These are phyloP conservation scores for Calidris pugnax DNA, from an alignment of 2,113 vertebrate genomes.

Conservation along the genomic window DNA sequence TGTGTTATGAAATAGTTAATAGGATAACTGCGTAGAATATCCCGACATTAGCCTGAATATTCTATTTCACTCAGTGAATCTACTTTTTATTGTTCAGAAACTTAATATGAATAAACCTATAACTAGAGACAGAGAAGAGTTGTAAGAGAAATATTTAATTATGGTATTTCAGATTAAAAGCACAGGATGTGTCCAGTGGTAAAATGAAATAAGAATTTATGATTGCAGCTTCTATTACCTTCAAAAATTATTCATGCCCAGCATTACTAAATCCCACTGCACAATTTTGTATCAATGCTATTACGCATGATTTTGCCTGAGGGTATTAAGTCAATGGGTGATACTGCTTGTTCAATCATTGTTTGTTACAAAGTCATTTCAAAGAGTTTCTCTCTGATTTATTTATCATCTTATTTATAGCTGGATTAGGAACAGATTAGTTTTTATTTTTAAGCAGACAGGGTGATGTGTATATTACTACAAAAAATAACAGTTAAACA, in stretches of 20 bases:
- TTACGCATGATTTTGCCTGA: slow-evolving; percentile 48
- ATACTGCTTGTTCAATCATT: slow-evolving; percentile 57
- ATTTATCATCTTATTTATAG: slow-evolving; percentile 55
- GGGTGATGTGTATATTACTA: neutral
- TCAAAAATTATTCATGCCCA: slow-evolving; percentile 43
- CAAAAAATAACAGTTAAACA: slow-evolving; percentile 30
- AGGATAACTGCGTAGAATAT: neutral
- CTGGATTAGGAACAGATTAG: slow-evolving; percentile 48
- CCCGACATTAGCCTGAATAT: neutral
- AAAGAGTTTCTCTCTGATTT: slow-evolving; percentile 27
- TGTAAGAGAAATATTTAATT: neutral
- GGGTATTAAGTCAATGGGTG: slow-evolving; percentile 33
- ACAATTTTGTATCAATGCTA: slow-evolving; percentile 54
- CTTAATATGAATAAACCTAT: neutral
- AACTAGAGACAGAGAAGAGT: neutral
- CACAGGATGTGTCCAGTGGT: neutral
- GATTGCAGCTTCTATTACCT: slow-evolving; percentile 2
- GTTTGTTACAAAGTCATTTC: slow-evolving; percentile 58
- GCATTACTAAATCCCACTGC: slow-evolving; percentile 52
- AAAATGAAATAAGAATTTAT: slow-evolving; percentile 41
- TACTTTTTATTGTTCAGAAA: slow-evolving; percentile 16
- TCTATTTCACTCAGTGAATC: neutral
- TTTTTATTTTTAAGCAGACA: slow-evolving; percentile 32
- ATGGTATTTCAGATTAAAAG: slow-evolving; percentile 11
- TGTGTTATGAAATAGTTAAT: neutral